Base-by-base conservation (phyloP, 2,113 vertebrate genomes). In the Lophius piscatorius region DNA sequence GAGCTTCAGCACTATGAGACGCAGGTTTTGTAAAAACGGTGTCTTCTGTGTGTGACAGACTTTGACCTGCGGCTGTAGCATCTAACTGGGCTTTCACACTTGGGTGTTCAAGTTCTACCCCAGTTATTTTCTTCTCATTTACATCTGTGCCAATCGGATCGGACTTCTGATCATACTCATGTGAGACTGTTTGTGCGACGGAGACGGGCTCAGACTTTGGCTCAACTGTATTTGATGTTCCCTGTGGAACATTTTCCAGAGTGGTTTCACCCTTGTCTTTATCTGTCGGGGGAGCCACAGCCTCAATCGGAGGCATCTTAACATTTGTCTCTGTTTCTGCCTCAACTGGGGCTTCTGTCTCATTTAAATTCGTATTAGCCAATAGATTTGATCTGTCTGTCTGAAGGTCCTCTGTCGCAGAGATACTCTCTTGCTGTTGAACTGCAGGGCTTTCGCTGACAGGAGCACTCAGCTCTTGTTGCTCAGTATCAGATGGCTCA, bases 331-430 rank as follows among this genome's bases (percentile, higher is more conserved):
- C 55, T 9, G 35, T 62, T 61, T 65, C 67, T 54, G 18, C 39
- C 46, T 80, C 44, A 39, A 62, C 36, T 28, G 64, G 40, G n/a
- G 9, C 47, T 49, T 44, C 7, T 56, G 51, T 50, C 49, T 79
- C 46, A 33, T 86, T 75, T 74, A 66, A 65, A 64, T 44, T 57
- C 70, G 55, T 40, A 70, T 56, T 31, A 56, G 34, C 51, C 36
- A 14, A 58, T 38, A 33, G 50, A 63, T 63, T 70, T 57, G 68
- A 44, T 29, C 22, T 54, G 39, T 84, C 66, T 64, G 34, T 58
- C 31, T 70, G 56, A 49, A 46, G 42, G 23, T 55, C 62, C 21
- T 65, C 22, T 62, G 62, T 49, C 3, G 3, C 61, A 47, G 34
- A 49, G 44, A 6, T 55, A 14, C 20, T 64, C 39, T 59, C 65